Base-by-base conservation (phyloP, 2,888 invertebrate species). In the Pilophorus perplexus region DNA sequence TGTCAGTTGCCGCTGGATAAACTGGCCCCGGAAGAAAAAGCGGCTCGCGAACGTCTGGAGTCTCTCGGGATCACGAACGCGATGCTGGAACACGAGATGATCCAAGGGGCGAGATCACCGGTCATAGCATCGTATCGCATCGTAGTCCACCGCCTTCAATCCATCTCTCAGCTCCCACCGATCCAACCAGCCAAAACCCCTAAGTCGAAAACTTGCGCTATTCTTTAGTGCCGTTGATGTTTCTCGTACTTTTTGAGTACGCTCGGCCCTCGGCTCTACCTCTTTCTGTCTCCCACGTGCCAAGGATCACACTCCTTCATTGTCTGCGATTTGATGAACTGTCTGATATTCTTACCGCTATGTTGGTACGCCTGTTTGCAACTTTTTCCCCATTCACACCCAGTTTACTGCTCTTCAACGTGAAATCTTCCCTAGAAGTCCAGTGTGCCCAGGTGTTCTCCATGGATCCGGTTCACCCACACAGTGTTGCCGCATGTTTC, bases 41-140 rank as follows among this genome's bases (percentile, higher is more conserved):
- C 68, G 16, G 74, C 73, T 14, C 67, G 74, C 6, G 72, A 72
- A 33, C 62, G 71, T 5, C 75, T 86, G 46, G 75, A 78, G 59
- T 80, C 81, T 22, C 76, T 85, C 38, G 87, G 87, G 1, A 83
- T 88, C 37, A 80, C 78, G 12, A 77, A 80, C 0, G 80, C 81
- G 66, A 82, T 84, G 80, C 75, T 87, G 46, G 78, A 79, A 59
- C 78, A 80, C 37, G 79, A 83, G 18, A 77, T 79, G 18, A 78
- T 78, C 40, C 81, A 81, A 69, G 85, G 86, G 27, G 84, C 85
- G 1, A 78, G 84, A 55, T 85, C 83, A 72, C 82, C 84, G 70
- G 80, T 88, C 37, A 84, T 85, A 50, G 88, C 88, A 8, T 84
- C 85, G 50, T 89, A 87, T 76, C 79, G 88, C 44, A 87, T 89